Evolutionary conservation across 2,888 invertebrate genomes (phyloP), one percentile per base, ranked within the genome.

Genomic region (Anticlea derivata): DNA sequence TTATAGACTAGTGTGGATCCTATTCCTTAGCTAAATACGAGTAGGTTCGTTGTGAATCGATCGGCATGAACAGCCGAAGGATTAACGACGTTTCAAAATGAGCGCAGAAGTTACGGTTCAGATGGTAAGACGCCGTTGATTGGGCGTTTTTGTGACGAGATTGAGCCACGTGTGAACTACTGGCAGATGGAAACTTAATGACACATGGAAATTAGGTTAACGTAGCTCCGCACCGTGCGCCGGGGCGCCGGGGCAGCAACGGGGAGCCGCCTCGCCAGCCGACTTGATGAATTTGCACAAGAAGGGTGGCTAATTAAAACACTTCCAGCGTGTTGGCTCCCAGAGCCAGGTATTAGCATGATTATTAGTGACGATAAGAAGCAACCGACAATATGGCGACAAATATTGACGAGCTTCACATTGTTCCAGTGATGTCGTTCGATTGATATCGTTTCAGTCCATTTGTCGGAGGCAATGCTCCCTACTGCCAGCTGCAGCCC

Each of bases 191-290:
- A 45, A 55, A 39, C 51, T 51, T 58, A 51, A 58, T 44, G 54
- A 54, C 33, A 57, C 48, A 48, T 50, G 50, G 48, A 53, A 53
- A 53, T 53, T 29, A 57, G 57, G 41, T 57, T 50, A 54, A 45
- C 45, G 44, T 39, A 26, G 34, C 7, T 7, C 5, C 17, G 17
- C 2, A 1, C 6, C 22, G 22, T 17, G 34, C 43, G 37, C 26
- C 5, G 11, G 23, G 29, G 43, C 7, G 11, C 7, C 33, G 13
- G 8, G 11, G 8, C 20, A n/a, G 35, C 12, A 2, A 33, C 20
- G 13, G 10, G 22, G 17, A 3, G 17, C 17, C 4, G 2, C 17
- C 17, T 17, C 17, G 17, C 17, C 17, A 4, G 2, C 17, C 33
- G 24, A 22, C 49, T 35, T 27, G 33, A 41, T 47, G 26, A 44